Conservation (phyloP, 2,888 invertebrate genomes). For the Heliothis peltigera region DNA sequence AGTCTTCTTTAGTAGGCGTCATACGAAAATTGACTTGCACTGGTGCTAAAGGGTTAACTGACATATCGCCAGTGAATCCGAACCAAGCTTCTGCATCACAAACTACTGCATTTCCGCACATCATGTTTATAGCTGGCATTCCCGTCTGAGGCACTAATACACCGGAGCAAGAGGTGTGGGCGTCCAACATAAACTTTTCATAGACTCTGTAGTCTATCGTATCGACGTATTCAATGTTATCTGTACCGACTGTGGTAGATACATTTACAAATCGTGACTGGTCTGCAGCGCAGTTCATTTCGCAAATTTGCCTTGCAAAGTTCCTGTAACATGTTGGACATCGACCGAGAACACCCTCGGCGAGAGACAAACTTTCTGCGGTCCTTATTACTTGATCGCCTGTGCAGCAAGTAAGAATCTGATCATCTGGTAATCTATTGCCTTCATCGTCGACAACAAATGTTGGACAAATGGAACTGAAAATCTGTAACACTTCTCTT, state of each 20-base stretch:
- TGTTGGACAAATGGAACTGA: slow-evolving; percentile 91
- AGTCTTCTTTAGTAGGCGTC: slow-evolving; percentile 76
- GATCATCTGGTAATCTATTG: slow-evolving; percentile 69
- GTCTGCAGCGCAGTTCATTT: slow-evolving; percentile 94
- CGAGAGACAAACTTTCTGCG: slow-evolving; percentile 89
- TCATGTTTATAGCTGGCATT: slow-evolving; percentile 93
- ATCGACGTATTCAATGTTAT: slow-evolving; percentile 78
- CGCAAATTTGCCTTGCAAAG: slow-evolving; percentile 93
- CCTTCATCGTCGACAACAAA: slow-evolving; percentile 83
- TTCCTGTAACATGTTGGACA: slow-evolving; percentile 96
- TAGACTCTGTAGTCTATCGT: slow-evolving; percentile 88
- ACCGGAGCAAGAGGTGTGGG: slow-evolving; percentile 94
- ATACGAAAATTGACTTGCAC: slow-evolving; percentile 91
- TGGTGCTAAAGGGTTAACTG: slow-evolving; percentile 89
- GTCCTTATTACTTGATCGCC: slow-evolving; percentile 86
- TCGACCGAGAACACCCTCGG: slow-evolving; percentile 92
- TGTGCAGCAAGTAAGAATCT: slow-evolving; percentile 91
- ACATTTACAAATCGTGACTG: slow-evolving; percentile 89
- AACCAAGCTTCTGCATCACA: slow-evolving; percentile 92
- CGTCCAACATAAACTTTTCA: slow-evolving; percentile 90
- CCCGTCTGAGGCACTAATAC: slow-evolving; percentile 94
- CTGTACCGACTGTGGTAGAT: slow-evolving; percentile 53
- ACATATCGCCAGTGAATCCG: slow-evolving; percentile 90
- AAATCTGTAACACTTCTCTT: slow-evolving; percentile 71
- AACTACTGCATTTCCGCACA: slow-evolving; percentile 92